Evolutionary conservation across 1,140 invertebrate genomes (phyloP), one percentile per base, ranked within the genome.

Genomic region (Diorhabda carinulata): DNA sequence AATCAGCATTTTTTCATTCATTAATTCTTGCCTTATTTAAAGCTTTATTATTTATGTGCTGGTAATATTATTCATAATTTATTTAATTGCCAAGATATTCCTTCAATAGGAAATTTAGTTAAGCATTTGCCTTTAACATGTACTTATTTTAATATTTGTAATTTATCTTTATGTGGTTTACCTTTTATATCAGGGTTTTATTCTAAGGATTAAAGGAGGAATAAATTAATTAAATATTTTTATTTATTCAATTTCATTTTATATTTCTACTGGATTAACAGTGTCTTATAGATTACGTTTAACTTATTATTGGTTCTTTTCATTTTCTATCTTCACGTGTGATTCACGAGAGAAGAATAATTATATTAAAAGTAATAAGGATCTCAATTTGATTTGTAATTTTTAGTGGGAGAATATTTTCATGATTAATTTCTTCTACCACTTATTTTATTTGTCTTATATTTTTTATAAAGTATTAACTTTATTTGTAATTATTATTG

Each of bases 1-100:
- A 81, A 72, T 81, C 87, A 74, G 80, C 83, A 72, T 88, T 86
- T 84, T 88, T 87, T 81, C 86, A 90, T 86, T 78, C 89, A 74
- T 77, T 88, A 75, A 83, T 78, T 71, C 79, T 89, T 86, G 85
- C 87, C 66, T 81, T 88, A 82, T 88, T 89, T 86, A 88, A 88
- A 70, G 84, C 86, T 67, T 81, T 87, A 79, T 81, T 89, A 78
- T 89, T 88, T 84, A 83, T 85, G 85, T 82, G 80, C 83, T 2
- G 86, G 86, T 0, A 75, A 82, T 70, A 81, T 88, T 79, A 88
- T 90, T 85, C 86, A 89, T 85, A 82, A 77, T 76, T 82, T 85
- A 79, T 75, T 75, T 71, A 82, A 86, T 84, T 81, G 71, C 81
- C 87, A 89, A 77, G 86, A 89, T 87, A 86, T 89, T 84, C 87